Base-by-base conservation (phyloP, 2,888 invertebrate genomes). In the Rhyacophila evoluta region DNA sequence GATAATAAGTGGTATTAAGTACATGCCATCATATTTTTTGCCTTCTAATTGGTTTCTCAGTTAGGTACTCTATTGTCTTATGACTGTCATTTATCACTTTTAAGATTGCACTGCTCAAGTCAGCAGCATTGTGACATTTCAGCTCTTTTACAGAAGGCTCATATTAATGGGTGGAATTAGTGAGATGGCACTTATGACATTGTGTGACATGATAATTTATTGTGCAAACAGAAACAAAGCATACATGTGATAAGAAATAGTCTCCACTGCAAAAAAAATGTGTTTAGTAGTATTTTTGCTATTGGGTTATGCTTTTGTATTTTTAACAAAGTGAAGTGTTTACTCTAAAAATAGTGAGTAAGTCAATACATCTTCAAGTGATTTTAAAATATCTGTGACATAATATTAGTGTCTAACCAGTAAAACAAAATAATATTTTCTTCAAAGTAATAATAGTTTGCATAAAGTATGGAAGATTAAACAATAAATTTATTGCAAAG, bases 171-270 rank as follows among this genome's bases (percentile, higher is more conserved):
- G 28, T 28, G 19, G 10, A 29, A 69, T n/a, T 33, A 29, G 29
- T 69, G 69, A 28, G 69, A 55, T n/a, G 29, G 29, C 69, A 55
- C 55, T 19, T 55, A 55, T 55, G 55, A 33, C 69, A 69, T 69
- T 29, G 29, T 69, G n/a, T 25, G 41, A 12, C 29, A 70, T 76
- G 76, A 76, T 76, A 76, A 70, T 71, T 76, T 41, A 38, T 28
- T 38, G 25, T 76, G 76, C 38, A 76, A 76, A 76, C 39, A 71
- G 12, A 76, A 27, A 76, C 39, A 71, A 69, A 55, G 41, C 27
- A 71, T n/a, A 71, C 37, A 71, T 41, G 69, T 75, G 75, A 75
- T 75, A 69, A 75, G 75, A 6, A 12, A 55, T 55, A 55, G 19
- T 12, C 55, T 55, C 19, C 41, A 12, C 15, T 55, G 25, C 55